phyloP scores from a whole-genome alignment of 2,797 vertebrate species.

The Ctenosaura bakeri region DNA sequence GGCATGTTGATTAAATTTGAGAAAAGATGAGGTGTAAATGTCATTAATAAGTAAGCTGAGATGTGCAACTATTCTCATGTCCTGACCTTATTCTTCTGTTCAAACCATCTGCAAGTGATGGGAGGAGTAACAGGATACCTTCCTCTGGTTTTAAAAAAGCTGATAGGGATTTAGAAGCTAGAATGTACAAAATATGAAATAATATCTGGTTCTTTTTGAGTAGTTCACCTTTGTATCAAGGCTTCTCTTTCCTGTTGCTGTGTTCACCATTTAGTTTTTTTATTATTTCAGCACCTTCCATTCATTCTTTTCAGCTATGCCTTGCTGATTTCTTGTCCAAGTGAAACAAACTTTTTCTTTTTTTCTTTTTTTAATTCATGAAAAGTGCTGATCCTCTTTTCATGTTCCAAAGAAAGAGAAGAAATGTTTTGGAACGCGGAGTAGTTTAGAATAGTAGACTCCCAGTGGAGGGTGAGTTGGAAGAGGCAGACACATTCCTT shows the following conservation, averaged over 20 bases:
- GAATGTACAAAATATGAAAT: background rate
- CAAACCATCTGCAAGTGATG: background rate
- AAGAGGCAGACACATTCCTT: conserved; percentile 11
- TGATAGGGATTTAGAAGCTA: background rate
- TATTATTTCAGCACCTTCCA: background rate
- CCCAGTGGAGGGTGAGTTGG: conserved; percentile 28
- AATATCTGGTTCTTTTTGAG: conserved; percentile 14
- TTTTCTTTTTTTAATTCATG: background rate
- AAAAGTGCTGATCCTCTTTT: conserved; percentile 16
- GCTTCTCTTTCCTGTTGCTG: background rate
- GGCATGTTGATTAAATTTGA: background rate
- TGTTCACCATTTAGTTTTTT: background rate
- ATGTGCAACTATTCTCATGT: background rate
- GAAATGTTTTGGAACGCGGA: background rate
- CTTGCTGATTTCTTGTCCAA: conserved; percentile 23
- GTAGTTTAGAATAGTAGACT: background rate
- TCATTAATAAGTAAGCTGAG: background rate
- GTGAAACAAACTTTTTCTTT: conserved; percentile 21
- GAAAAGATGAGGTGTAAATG: background rate
- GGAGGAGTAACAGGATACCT: background rate
- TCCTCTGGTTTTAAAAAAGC: conserved; percentile 2
- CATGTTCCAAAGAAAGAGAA: background rate
- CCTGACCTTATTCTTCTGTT: background rate
- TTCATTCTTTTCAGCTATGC: conserved; percentile 10
- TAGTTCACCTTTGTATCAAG: background rate